Evolutionary conservation across 2,797 vertebrate species (phyloP).

Genomic region (Silurus aristotelis): DNA sequence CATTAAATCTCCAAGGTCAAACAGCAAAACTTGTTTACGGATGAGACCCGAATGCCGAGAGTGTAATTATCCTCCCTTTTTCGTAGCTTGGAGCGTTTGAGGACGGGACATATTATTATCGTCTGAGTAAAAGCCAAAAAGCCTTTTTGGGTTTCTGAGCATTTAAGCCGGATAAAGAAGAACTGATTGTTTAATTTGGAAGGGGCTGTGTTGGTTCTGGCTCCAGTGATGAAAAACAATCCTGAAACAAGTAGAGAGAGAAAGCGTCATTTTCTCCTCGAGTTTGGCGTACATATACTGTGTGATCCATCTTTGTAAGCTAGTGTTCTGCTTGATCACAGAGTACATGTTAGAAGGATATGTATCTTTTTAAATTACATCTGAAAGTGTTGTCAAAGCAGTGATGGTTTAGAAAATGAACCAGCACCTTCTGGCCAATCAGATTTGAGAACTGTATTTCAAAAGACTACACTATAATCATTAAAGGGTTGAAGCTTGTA

Average conservation of each 20-base stretch:
- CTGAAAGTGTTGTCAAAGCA: background rate
- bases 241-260: constrained; percentile 16
- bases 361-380: background rate
- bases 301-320: background rate
- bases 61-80: constrained; percentile 28
- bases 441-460: background rate
- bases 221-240: constrained; percentile 53
- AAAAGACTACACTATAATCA: background rate
- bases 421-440: background rate
- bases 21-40: constrained; percentile 46
- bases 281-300: background rate
- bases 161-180: constrained; percentile 55
- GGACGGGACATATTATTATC: constrained; percentile 42
- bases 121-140: constrained; percentile 45
- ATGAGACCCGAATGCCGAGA: constrained; percentile 43
- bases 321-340: background rate
- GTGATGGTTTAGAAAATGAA: background rate
- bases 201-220: constrained; percentile 35
- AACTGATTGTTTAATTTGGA: constrained; percentile 58
- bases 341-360: background rate
- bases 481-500: background rate
- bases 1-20: constrained; percentile 31
- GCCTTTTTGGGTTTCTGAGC: constrained; percentile 47
- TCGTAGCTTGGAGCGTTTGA: constrained; percentile 18
- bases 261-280: background rate